Conservation (phyloP, 2,113 vertebrate genomes). For the Calonectris borealis region DNA sequence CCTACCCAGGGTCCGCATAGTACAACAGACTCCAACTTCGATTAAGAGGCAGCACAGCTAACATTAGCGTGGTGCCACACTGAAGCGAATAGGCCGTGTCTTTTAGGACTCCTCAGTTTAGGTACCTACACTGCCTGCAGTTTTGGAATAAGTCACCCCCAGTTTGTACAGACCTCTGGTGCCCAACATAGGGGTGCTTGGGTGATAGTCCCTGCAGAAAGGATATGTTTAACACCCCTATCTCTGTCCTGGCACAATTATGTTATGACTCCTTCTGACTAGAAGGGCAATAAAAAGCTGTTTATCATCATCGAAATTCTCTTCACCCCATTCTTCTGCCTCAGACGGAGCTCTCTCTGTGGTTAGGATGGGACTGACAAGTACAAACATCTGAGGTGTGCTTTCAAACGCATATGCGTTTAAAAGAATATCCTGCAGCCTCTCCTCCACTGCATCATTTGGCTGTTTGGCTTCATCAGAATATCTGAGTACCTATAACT, state of each 20-base stretch:
- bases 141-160: neutral
- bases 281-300: neutral
- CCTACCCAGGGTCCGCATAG: rapidly evolving
- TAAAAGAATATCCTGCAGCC: neutral
- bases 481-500: neutral
- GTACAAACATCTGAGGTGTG: neutral
- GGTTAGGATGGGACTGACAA: neutral
- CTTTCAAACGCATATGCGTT: neutral
- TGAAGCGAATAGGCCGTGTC: neutral
- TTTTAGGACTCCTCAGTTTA: neutral
- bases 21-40: neutral
- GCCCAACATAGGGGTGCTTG: neutral
- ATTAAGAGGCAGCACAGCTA: neutral
- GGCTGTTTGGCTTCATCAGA: neutral
- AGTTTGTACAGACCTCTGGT: neutral
- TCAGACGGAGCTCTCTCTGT: neutral
- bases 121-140: neutral
- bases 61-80: neutral
- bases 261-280: neutral
- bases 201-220: neutral
- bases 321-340: neutral
- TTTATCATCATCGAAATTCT: neutral
- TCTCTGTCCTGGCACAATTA: rapidly evolving
- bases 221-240: neutral
- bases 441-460: neutral